phyloP scores from a whole-genome alignment of 1,140 invertebrate genomes.

The Pseudomyrmex sp. region DNA sequence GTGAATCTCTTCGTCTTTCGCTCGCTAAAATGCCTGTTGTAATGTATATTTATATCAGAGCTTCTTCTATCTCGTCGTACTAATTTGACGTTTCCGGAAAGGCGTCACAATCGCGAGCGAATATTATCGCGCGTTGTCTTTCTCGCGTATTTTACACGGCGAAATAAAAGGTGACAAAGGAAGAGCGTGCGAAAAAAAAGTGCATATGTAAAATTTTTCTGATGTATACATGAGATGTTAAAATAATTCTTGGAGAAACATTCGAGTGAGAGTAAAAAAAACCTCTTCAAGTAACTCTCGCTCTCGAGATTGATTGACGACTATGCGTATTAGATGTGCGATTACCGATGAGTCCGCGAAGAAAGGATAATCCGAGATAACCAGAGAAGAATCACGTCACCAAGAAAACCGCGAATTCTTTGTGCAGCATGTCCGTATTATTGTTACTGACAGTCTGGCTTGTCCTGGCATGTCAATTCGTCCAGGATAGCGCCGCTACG shows the following conservation, averaged over 20 bases:
- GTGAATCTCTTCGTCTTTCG: conserved; percentile 37
- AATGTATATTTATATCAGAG: conserved; percentile 74
- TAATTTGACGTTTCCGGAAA: conserved; percentile 76
- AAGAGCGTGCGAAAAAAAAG: background rate
- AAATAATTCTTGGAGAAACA: background rate
- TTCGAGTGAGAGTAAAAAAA: background rate
- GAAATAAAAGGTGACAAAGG: conserved; percentile 33
- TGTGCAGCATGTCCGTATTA: conserved; percentile 9
- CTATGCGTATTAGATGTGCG: conserved; percentile 60
- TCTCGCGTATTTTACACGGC: conserved; percentile 50
- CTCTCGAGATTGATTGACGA: conserved; percentile 42
- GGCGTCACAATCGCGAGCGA: conserved; percentile 66
- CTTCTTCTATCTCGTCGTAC: conserved; percentile 74
- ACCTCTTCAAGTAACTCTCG: background rate
- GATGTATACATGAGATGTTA: background rate
- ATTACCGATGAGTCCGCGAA: conserved; percentile 14
- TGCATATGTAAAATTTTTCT: background rate
- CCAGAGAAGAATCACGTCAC: background rate
- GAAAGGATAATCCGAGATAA: conserved; percentile 34
- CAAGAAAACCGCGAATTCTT: background rate
- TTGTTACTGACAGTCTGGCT: conserved; percentile 51
- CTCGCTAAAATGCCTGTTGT: conserved; percentile 49
- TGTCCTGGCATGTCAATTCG: conserved; percentile 53
- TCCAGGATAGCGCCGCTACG: conserved; percentile 60
- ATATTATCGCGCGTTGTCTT: conserved; percentile 60